Percentiles rank a stretch among this genome's conserved stretches.
Conservation (phyloP, 2,113 vertebrate genomes). For the Eonycteris spelaea region DNA sequence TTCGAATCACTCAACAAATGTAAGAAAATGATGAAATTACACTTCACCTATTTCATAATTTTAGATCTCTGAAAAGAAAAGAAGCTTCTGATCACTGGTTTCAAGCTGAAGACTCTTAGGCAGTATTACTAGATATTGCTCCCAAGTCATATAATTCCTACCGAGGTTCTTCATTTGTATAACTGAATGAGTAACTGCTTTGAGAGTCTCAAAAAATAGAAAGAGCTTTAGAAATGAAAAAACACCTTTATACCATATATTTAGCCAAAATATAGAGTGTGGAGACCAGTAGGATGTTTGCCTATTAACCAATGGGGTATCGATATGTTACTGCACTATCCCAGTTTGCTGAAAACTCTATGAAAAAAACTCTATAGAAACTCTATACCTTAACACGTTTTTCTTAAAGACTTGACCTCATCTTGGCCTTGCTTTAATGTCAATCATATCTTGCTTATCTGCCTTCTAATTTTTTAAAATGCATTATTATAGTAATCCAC, state of each 20-base stretch:
- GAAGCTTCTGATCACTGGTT: not conserved
- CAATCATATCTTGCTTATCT: not conserved
- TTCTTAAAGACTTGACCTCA: not conserved
- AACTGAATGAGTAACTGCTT: not conserved
- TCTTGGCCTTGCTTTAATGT: not conserved
- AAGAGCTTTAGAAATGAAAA: not conserved
- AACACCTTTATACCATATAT: not conserved
- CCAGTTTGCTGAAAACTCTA: not conserved
- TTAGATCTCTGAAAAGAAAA: not conserved
- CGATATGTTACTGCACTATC: not conserved
- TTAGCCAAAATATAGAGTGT: not conserved
- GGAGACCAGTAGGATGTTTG: not conserved
- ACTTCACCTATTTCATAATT: not conserved
- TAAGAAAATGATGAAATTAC: not conserved
- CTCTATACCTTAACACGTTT: not conserved
- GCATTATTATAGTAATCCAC: not conserved
- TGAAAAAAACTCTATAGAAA: not conserved
- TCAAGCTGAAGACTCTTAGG: not conserved
- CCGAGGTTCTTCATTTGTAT: not conserved
- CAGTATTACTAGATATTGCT: not conserved
- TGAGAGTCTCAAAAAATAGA: not conserved
- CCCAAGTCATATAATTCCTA: not conserved
- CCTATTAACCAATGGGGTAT: not conserved
- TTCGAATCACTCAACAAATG: not conserved
- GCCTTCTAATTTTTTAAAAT: not conserved